phyloP scores from a whole-genome alignment of 2,113 vertebrate species.

The Crotalus tigris region DNA sequence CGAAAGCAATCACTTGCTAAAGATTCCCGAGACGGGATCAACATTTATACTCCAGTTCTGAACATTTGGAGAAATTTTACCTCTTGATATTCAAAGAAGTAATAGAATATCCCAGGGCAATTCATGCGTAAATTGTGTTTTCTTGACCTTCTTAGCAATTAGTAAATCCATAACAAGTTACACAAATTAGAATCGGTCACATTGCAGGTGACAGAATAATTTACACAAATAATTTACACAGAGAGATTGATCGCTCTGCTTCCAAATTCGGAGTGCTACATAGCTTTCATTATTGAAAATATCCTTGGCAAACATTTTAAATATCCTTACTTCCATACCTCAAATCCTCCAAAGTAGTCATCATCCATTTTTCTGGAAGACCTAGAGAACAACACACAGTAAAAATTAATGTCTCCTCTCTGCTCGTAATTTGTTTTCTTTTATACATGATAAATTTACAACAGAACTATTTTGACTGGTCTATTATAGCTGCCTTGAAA shows the following conservation, averaged over 20 bases:
- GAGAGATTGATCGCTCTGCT: not conserved
- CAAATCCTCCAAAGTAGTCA: conserved; percentile 81
- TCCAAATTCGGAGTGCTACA: not conserved
- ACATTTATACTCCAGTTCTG: not conserved
- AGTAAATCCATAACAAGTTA: not conserved
- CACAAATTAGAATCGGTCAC: not conserved
- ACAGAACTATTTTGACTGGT: too few relatives aligned
- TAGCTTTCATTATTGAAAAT: not conserved
- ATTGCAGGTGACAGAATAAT: not conserved
- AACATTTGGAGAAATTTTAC: not conserved
- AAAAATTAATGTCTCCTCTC: conserved; percentile 9
- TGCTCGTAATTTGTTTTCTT: not conserved
- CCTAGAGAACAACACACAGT: conserved; percentile 62
- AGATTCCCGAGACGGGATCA: not conserved
- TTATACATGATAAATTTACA: not conserved
- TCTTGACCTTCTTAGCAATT: not conserved
- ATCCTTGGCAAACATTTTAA: not conserved
- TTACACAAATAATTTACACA: not conserved
- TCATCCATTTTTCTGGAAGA: conserved; percentile 73
- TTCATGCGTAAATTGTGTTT: not conserved
- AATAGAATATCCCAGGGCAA: not conserved
- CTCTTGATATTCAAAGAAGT: too few relatives aligned
- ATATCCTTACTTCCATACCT: conserved; percentile 65
- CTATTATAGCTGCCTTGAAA: too few relatives aligned
- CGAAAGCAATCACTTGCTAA: not conserved